Evolutionary conservation across 2,888 invertebrate genomes (phyloP), one percentile per base, ranked within the genome.

Genomic region (Yponomeuta plumbellus): DNA sequence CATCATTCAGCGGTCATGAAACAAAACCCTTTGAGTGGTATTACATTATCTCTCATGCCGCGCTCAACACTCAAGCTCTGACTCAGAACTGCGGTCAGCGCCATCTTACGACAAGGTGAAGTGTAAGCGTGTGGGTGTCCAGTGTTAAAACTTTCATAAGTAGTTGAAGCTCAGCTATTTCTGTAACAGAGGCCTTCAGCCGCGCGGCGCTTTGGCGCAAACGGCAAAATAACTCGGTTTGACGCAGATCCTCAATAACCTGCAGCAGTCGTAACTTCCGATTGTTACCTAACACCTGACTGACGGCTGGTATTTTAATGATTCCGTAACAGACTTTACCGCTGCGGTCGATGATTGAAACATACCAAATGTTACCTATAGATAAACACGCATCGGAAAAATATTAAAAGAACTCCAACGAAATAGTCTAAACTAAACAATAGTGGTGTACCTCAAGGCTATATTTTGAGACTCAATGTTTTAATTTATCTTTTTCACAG

Each of bases 81-180:
- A 52, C 17, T 52, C 71, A 69, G 69, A 61, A 21, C 2, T 69
- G 75, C 82, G 85, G 83, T 85, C 86, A 89, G 85, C 89, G 88
- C 90, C 90, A 89, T 86, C 88, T 88, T 80, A 74, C 72, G 73
- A 78, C 88, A 89, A 90, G 88, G 89, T 88, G 88, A 90, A 87
- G 86, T 84, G 83, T 86, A 85, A 84, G 79, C 72, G 84, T 80
- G 88, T 88, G 84, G 88, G 89, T 85, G 88, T 84, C 81, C 80
- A 80, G 81, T 82, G 84, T 86, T 84, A 83, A 83, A 84, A 84
- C 82, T 83, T 88, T 86, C 88, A 83, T 80, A 80, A 84, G 71
- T 68, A 69, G 87, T 17, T 84, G 86, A 86, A 87, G 85, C 85
- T 80, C 81, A 78, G 80, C 88, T 91, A 91, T 91, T 91, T 89